A percentile compares a stretch with the other conserved stretches of the same genome.
phyloP scores from a whole-genome alignment of 2,797 vertebrate genomes.

The Champsocephalus esox region DNA sequence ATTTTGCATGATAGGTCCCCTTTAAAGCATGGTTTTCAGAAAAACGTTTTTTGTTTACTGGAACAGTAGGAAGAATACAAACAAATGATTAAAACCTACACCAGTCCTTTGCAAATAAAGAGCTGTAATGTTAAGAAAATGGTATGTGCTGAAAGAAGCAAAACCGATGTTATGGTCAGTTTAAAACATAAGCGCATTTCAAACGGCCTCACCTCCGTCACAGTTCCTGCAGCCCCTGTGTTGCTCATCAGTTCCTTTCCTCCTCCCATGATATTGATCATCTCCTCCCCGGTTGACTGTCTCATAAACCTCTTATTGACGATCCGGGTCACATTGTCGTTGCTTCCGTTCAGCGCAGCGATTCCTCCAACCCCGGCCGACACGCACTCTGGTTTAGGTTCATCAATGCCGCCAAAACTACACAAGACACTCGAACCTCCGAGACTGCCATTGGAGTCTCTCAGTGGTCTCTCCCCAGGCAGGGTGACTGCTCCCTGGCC shows the following conservation, averaged over 20 bases:
- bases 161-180: not conserved
- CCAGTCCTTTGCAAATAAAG: not conserved
- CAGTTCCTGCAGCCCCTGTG: constrained; percentile 58
- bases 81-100: not conserved
- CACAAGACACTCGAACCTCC: constrained; percentile 8
- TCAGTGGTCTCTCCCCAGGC: constrained; percentile 74
- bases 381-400: constrained; percentile 84
- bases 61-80: not conserved
- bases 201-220: constrained; percentile 85
- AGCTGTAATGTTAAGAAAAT: not conserved
- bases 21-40: not conserved
- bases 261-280: constrained; percentile 73
- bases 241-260: constrained; percentile 80
- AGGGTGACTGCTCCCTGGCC: constrained; percentile 79
- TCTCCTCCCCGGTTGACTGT: constrained; percentile 87
- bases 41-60: not conserved
- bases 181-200: not conserved
- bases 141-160: not conserved
- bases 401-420: constrained; percentile 71
- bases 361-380: constrained; percentile 36
- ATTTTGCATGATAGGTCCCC: no score
- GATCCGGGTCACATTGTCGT: constrained; percentile 88
- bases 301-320: constrained; percentile 94
- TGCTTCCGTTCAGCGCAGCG: constrained; percentile 65
- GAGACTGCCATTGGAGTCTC: constrained; percentile 40